Evolutionary conservation across 2,888 invertebrate genomes (phyloP).

Genomic region (Agrotis ipsilon): DNA sequence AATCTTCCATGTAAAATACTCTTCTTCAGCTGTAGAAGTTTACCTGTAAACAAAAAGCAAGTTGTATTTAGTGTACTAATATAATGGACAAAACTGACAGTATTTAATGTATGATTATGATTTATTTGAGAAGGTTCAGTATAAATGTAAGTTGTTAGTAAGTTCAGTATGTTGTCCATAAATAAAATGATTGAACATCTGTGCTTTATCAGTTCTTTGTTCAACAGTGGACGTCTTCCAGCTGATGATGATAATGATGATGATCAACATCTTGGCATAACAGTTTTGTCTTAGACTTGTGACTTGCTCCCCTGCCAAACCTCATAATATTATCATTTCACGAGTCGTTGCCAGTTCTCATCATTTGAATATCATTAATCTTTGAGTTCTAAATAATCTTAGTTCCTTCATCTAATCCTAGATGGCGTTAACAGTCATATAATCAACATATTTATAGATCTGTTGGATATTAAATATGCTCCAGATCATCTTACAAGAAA

Average conservation of each 20-base stretch:
- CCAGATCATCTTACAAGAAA: constrained; percentile 39
- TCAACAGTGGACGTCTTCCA: too few relatives aligned
- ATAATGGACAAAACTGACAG: neutral
- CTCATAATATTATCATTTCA: constrained; percentile 13
- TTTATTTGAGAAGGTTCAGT: neutral
- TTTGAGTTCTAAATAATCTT: neutral
- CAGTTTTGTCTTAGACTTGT: neutral
- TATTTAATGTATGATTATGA: neutral
- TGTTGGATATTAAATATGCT: constrained; percentile 1
- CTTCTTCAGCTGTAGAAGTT: neutral
- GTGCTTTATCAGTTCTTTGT: neutral
- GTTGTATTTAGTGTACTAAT: too few relatives aligned
- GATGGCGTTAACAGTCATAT: constrained; percentile 10
- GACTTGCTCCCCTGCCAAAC: constrained; percentile 19
- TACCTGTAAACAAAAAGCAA: too few relatives aligned
- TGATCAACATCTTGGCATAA: too few relatives aligned
- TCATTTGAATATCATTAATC: constrained; percentile 19
- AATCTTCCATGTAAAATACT: neutral
- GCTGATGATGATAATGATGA: too few relatives aligned
- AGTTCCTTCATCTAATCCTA: constrained; percentile 16
- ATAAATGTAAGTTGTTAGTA: too few relatives aligned
- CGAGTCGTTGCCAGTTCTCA: constrained; percentile 18
- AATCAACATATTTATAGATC: constrained; percentile 4
- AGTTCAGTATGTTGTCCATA: too few relatives aligned
- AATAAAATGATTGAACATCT: neutral